Evolutionary conservation across 2,113 vertebrate genomes (phyloP).

Genomic region (Leucopsar rothschildi): DNA sequence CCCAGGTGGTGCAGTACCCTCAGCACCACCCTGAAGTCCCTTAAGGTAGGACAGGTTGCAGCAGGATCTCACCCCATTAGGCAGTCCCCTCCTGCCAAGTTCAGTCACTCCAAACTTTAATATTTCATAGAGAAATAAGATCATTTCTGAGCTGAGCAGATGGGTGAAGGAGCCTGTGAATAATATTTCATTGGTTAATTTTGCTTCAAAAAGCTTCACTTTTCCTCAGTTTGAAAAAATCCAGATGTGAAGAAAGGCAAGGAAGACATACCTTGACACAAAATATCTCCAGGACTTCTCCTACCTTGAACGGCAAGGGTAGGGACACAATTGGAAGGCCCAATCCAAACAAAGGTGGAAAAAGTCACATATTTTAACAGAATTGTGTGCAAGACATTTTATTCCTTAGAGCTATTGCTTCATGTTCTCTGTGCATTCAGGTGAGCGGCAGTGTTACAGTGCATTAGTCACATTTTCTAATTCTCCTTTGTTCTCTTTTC

Average conservation of each 20-base stretch:
- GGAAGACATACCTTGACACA: not conserved
- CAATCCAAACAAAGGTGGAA: not conserved
- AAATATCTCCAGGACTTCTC: rapidly evolving
- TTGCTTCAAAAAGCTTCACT: not conserved
- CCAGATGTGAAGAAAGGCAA: not conserved
- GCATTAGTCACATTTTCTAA: not conserved
- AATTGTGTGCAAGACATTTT: not conserved
- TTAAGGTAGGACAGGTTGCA: not conserved
- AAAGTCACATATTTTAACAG: not conserved
- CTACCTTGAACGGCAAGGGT: not conserved
- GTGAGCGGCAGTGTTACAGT: not conserved
- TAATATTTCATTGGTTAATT: not conserved
- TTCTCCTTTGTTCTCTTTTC: not conserved
- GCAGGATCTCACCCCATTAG: not conserved
- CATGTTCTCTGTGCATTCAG: not conserved
- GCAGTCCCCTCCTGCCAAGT: not conserved
- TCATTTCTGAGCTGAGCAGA: not conserved
- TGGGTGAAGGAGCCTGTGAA: not conserved
- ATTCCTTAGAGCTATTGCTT: not conserved
- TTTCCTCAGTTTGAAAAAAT: not conserved
- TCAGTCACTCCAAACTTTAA: not conserved
- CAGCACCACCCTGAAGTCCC: not conserved
- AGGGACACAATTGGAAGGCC: not conserved
- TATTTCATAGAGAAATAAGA: not conserved
- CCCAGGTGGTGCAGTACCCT: not conserved